A percentile compares a stretch with the other conserved stretches of the same genome.
Conservation (phyloP, 2,113 vertebrate species). For the Hymenochirus boettgeri region DNA sequence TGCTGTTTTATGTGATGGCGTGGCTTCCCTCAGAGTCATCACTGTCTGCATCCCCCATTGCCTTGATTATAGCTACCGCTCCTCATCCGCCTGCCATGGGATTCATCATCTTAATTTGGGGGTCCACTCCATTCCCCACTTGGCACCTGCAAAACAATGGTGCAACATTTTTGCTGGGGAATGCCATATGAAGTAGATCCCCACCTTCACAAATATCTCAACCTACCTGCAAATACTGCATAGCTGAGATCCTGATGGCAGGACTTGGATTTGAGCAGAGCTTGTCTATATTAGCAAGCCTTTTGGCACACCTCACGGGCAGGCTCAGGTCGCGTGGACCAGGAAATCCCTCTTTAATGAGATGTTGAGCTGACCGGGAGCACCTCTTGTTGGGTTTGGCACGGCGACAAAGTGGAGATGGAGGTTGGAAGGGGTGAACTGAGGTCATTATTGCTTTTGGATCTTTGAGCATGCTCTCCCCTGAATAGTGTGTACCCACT, state of each 20-base stretch:
- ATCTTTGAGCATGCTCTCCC: slow-evolving; percentile 85
- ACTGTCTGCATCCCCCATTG: slow-evolving; percentile 97
- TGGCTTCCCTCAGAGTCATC: slow-evolving; percentile 93
- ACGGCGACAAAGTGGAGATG: slow-evolving; percentile 54
- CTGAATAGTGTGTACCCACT: slow-evolving; percentile 94
- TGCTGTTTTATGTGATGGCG: slow-evolving; percentile 87
- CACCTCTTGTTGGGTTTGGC: slow-evolving; percentile 60
- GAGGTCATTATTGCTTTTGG: slow-evolving; percentile 85
- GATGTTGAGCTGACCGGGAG: slow-evolving; percentile 65
- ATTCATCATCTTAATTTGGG: slow-evolving; percentile 78
- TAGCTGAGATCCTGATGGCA: slow-evolving; percentile 92
- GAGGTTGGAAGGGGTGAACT: slow-evolving; percentile 61
- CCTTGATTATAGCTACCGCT: slow-evolving; percentile 98
- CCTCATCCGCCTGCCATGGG: slow-evolving; percentile 94
- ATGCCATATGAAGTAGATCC: too few relatives aligned
- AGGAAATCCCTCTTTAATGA: slow-evolving; percentile 85
- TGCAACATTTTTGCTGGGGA: too few relatives aligned
- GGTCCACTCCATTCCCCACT: slow-evolving; percentile 87
- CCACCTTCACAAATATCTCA: too few relatives aligned
- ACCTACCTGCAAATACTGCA: slow-evolving; percentile 91
- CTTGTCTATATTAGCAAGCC: slow-evolving; percentile 92
- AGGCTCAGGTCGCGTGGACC: slow-evolving; percentile 91
- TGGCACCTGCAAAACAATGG: slow-evolving; percentile 57
- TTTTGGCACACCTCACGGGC: slow-evolving; percentile 88
- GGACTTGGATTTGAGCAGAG: slow-evolving; percentile 94